Percentiles rank a stretch among this genome's conserved stretches.
Conservation (phyloP, 2,113 vertebrate species). For the Eptesicus fuscus region DNA sequence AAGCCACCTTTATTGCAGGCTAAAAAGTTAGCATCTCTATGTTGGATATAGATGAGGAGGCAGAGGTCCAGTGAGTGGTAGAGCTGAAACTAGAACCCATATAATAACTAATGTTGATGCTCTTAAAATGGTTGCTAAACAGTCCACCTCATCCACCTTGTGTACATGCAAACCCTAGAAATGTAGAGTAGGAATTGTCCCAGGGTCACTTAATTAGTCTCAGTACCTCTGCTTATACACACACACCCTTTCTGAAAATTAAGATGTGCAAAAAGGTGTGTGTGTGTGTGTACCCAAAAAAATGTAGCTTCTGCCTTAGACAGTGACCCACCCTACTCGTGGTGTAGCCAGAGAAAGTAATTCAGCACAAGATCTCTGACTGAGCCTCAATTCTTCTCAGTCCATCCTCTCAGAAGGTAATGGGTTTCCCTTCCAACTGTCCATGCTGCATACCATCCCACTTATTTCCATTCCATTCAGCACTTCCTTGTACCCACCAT, state of each 20-base stretch:
- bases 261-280: background rate
- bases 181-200: background rate
- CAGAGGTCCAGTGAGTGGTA: background rate
- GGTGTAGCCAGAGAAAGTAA: background rate
- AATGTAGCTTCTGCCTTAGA: background rate
- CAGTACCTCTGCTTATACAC: background rate
- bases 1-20: background rate
- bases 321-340: background rate
- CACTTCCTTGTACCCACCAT: no score
- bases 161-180: background rate
- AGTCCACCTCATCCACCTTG: background rate
- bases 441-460: fast-evolving
- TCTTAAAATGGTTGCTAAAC: background rate
- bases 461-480: background rate
- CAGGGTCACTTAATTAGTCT: background rate
- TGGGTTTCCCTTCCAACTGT: fast-evolving
- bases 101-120: background rate
- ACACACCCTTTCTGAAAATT: background rate
- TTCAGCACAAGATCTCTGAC: no score
- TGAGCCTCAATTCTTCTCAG: background rate
- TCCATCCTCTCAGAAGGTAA: background rate
- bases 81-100: background rate
- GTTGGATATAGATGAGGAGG: background rate
- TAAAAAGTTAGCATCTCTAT: background rate
- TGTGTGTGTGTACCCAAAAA: background rate